Percentiles rank a stretch among this genome's conserved stretches.
phyloP scores from a whole-genome alignment of 1,140 invertebrate species.

The Bactericera cockerelli region DNA sequence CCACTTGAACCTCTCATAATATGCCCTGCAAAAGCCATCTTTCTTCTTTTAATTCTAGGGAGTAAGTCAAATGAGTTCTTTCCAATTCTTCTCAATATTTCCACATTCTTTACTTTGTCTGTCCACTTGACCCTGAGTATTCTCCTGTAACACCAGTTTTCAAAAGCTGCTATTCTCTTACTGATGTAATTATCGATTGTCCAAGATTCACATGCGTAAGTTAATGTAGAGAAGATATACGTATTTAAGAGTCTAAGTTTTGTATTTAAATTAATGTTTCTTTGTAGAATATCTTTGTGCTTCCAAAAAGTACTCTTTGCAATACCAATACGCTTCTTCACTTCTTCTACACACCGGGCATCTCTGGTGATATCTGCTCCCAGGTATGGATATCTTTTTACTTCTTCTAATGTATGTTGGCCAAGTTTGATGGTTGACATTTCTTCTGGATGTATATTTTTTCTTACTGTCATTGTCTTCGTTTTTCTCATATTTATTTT shows the following conservation, averaged over 20 bases:
- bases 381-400: constrained; percentile 9
- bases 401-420: constrained; percentile 4
- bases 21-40: neutral
- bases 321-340: constrained; percentile 1
- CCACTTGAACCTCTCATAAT: neutral
- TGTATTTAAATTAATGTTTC: neutral
- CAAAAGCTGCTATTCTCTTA: constrained; percentile 8
- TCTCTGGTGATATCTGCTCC: constrained; percentile 10
- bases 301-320: constrained; percentile 8
- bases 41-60: neutral
- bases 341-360: constrained; percentile 6
- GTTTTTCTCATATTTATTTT: constrained; percentile 14
- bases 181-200: constrained; percentile 6
- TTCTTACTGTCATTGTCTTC: constrained; percentile 9
- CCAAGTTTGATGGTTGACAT: neutral
- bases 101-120: constrained; percentile 5
- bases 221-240: constrained; percentile 5
- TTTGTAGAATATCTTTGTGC: neutral
- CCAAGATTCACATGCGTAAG: constrained; percentile 11
- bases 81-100: neutral
- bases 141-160: constrained; percentile 12
- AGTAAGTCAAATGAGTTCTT: neutral
- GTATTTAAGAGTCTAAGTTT: neutral
- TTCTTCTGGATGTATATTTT: constrained; percentile 9
- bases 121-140: constrained; percentile 11